Evolutionary conservation across 2,797 vertebrate genomes (phyloP).

Genomic region (Pangasius macronema): DNA sequence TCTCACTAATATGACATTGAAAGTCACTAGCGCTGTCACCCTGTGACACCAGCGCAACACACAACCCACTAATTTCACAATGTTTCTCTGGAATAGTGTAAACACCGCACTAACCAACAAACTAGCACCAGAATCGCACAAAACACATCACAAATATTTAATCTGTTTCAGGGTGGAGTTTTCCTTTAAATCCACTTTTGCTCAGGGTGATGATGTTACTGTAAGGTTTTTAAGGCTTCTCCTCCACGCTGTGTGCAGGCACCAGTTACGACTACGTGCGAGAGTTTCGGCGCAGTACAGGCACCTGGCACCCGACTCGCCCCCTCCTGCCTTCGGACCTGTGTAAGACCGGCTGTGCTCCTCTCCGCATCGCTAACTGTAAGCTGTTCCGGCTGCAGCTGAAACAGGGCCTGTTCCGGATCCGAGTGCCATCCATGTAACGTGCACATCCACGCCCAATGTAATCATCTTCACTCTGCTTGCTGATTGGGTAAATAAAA

Average conservation of each 20-base stretch:
- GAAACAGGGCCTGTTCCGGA: conserved; percentile 90
- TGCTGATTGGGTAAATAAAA: conserved; percentile 13
- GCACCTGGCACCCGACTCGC: conserved; percentile 93
- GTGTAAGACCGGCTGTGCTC: conserved; percentile 86
- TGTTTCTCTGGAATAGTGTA: background rate
- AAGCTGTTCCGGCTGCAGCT: conserved; percentile 94
- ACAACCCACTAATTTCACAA: background rate
- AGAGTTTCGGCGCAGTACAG: conserved; percentile 93
- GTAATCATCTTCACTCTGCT: conserved; percentile 24
- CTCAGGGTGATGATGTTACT: background rate
- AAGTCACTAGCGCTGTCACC: too few species aligned
- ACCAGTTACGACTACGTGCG: conserved; percentile 94
- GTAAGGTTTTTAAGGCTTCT: background rate
- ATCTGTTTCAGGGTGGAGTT: background rate
- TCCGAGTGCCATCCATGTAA: conserved; percentile 79
- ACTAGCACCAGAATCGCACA: background rate
- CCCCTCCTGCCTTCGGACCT: conserved; percentile 87
- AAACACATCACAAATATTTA: background rate
- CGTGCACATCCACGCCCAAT: background rate
- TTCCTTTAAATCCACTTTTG: background rate
- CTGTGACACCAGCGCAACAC: background rate
- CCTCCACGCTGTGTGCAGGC: conserved; percentile 69
- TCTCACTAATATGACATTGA: background rate
- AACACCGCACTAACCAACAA: background rate
- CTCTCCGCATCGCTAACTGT: conserved; percentile 94